Percentiles rank a stretch among this genome's conserved stretches.
These are phyloP conservation scores for Cardiocondyla obscurior DNA, from an alignment of 1,140 invertebrate species.

Conservation along the genomic window DNA sequence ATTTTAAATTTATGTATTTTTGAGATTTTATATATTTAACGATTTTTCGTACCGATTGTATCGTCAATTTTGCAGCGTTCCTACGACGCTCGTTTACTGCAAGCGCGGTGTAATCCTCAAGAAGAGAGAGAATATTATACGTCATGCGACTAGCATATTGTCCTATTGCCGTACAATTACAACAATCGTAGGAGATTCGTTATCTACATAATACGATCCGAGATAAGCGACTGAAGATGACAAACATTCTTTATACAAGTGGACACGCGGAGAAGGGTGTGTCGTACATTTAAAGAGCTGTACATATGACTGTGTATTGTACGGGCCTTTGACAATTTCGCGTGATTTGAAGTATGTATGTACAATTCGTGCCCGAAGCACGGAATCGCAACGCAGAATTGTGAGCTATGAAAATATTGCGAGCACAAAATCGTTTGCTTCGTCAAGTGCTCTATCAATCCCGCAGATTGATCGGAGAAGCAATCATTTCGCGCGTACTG, in stretches of 20 bases:
- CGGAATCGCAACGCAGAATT: conserved; percentile 24
- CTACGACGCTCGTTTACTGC: conserved; percentile 12
- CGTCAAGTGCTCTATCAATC: background rate
- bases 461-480: conserved; percentile 4
- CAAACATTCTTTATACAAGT: conserved; percentile 40
- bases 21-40: background rate
- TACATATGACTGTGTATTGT: conserved; percentile 37
- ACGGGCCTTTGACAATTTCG: conserved; percentile 2
- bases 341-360: conserved; percentile 14
- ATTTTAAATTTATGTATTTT: too few relatives aligned
- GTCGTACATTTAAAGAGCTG: conserved; percentile 34
- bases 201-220: conserved; percentile 35
- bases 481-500: conserved; percentile 17
- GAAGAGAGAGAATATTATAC: conserved; percentile 35
- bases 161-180: conserved; percentile 39
- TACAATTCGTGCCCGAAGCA: conserved; percentile 23
- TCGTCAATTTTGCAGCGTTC: background rate
- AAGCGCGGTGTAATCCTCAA: conserved; percentile 13
- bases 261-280: conserved; percentile 28
- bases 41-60: background rate
- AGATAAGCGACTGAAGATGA: conserved; percentile 37
- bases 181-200: conserved; percentile 42
- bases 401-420: conserved; percentile 19
- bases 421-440: conserved; percentile 23
- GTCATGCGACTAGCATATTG: conserved; percentile 37